These are phyloP conservation scores for Antedon mediterranea DNA, from an alignment of 53 echinoderm and acorn worm genomes.

Conservation along the genomic window DNA sequence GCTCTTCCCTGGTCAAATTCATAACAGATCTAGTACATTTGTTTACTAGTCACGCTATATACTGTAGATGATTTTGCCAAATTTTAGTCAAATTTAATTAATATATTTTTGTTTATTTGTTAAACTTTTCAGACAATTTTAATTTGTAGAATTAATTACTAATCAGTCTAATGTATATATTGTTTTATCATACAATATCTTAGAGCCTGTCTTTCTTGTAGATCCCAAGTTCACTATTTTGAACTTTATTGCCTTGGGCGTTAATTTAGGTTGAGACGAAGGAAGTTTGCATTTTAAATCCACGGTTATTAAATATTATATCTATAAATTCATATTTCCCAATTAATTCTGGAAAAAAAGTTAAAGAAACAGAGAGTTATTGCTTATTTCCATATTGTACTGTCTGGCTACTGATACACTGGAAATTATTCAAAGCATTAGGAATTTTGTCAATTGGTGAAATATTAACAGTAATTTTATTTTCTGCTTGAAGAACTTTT, in stretches of 20 bases:
- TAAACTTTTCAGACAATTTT: too few relatives aligned
- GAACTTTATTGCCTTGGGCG: neutral
- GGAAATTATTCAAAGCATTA: neutral
- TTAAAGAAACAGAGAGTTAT: neutral
- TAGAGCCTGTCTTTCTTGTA: neutral
- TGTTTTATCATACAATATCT: neutral
- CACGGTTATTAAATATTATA: neutral
- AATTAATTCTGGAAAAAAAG: neutral
- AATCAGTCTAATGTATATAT: neutral
- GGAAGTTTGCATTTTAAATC: neutral
- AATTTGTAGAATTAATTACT: too few relatives aligned
- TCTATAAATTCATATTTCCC: slow-evolving; percentile 1
- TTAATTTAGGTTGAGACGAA: neutral
- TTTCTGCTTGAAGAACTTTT: too few relatives aligned
- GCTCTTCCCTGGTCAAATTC: too few relatives aligned
- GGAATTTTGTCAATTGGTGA: neutral
- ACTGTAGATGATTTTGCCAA: too few relatives aligned
- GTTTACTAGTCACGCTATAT: too few relatives aligned
- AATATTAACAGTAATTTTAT: too few relatives aligned
- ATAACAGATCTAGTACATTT: too few relatives aligned
- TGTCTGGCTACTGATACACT: neutral
- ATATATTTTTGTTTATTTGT: too few relatives aligned
- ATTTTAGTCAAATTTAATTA: too few relatives aligned
- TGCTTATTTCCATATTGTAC: neutral
- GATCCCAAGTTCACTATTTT: neutral